A percentile compares a stretch with the other conserved stretches of the same genome.
Evolutionary conservation across 2,797 vertebrate species (phyloP).

Genomic region (Cossypha dichroa): DNA sequence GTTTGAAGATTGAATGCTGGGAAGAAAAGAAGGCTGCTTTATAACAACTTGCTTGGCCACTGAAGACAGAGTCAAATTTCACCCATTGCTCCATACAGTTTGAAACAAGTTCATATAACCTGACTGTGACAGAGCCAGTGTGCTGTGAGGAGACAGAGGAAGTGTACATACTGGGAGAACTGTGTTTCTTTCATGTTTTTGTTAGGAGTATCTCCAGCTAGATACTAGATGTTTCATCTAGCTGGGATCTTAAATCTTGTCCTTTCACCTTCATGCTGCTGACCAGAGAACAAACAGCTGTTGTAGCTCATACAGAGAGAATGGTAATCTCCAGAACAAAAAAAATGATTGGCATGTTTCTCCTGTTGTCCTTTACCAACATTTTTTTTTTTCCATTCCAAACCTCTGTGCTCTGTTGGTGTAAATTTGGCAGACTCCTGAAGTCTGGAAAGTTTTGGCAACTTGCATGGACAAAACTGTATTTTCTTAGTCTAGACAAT

Average conservation of each 20-base stretch:
- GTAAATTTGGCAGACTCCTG: background rate
- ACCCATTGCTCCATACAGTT: background rate
- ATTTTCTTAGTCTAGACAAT: background rate
- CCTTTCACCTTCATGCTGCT: background rate
- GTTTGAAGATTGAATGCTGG: background rate
- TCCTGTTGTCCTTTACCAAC: background rate
- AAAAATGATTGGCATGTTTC: background rate
- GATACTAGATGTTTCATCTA: background rate
- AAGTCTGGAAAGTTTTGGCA: background rate
- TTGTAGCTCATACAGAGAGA: background rate
- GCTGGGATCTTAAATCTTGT: background rate
- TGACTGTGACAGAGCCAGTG: background rate
- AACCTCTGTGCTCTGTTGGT: background rate
- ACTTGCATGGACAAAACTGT: background rate
- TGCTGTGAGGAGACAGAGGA: background rate
- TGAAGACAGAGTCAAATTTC: background rate
- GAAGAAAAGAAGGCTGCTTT: background rate
- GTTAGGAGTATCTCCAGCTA: background rate
- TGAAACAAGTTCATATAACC: background rate
- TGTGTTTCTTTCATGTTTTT: background rate
- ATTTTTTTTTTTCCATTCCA: background rate
- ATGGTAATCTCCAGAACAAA: background rate
- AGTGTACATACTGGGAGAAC: background rate
- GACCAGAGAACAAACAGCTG: background rate
- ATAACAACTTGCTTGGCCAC: background rate